phyloP scores from a whole-genome alignment of 2,113 vertebrate species.

The Chunga burmeisteri region DNA sequence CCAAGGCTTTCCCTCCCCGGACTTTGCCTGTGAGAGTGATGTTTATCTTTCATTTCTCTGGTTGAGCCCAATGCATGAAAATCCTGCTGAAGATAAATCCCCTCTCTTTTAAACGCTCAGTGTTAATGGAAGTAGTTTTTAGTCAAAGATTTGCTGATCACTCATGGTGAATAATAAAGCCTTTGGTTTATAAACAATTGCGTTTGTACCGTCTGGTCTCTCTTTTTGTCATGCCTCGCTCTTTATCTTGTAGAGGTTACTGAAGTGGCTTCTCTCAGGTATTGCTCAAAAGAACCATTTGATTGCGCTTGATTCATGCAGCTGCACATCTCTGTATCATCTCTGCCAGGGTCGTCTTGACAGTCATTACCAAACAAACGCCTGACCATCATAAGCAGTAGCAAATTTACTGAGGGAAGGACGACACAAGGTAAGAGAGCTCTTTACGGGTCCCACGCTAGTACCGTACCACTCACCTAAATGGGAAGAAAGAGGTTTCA shows the following conservation, averaged over 20 bases:
- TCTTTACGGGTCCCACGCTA: neutral
- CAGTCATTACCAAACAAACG: neutral
- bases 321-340: neutral
- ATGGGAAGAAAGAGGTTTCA: neutral
- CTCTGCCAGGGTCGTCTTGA: rapidly evolving
- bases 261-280: neutral
- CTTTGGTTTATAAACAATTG: neutral
- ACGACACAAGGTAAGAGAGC: neutral
- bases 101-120: neutral
- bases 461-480: neutral
- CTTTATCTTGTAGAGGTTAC: neutral
- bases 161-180: neutral
- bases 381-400: neutral
- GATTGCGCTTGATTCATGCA: neutral
- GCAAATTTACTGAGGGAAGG: neutral
- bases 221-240: neutral
- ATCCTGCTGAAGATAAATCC: neutral
- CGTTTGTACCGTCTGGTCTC: neutral
- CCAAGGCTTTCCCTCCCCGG: neutral
- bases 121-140: neutral
- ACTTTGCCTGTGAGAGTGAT: neutral
- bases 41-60: conserved; percentile 10
- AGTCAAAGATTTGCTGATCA: neutral
- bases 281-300: neutral
- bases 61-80: neutral